phyloP scores from a whole-genome alignment of 2,797 vertebrate species.

The Eurystomus glaucurus region DNA sequence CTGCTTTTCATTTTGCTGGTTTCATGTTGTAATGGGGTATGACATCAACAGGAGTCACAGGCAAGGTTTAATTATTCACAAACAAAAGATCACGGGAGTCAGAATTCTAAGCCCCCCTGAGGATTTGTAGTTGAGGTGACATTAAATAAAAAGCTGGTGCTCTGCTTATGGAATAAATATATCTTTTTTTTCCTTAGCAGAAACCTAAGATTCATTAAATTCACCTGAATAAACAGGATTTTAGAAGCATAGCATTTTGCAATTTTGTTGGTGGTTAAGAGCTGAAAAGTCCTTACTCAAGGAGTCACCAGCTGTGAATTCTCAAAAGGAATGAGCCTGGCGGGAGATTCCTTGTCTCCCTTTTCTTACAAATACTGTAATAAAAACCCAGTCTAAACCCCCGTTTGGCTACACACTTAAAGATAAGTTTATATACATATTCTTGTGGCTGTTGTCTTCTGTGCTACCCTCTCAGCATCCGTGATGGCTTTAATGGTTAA shows the following conservation, averaged over 20 bases:
- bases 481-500: not conserved
- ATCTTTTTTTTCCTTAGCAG: not conserved
- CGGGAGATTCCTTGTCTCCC: not conserved
- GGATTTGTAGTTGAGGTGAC: not conserved
- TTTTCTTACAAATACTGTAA: not conserved
- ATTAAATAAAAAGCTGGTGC: not conserved
- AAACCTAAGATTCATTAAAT: not conserved
- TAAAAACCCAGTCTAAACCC: not conserved
- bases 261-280: not conserved
- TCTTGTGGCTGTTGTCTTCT: not conserved
- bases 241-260: not conserved
- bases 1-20: not conserved
- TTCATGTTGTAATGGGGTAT: not conserved
- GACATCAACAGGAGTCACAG: fast-evolving
- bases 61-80: slow-evolving; percentile 3
- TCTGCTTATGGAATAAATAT: not conserved
- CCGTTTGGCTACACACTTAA: not conserved
- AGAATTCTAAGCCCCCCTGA: not conserved
- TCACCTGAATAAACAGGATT: not conserved
- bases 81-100: not conserved
- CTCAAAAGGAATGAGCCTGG: not conserved
- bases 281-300: not conserved
- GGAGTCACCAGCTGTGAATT: not conserved
- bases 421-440: not conserved
- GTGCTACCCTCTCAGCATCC: fast-evolving